Evolutionary conservation across 2,888 invertebrate species (phyloP), one percentile per base, ranked within the genome.

Genomic region (Aspidiotus destructor): DNA sequence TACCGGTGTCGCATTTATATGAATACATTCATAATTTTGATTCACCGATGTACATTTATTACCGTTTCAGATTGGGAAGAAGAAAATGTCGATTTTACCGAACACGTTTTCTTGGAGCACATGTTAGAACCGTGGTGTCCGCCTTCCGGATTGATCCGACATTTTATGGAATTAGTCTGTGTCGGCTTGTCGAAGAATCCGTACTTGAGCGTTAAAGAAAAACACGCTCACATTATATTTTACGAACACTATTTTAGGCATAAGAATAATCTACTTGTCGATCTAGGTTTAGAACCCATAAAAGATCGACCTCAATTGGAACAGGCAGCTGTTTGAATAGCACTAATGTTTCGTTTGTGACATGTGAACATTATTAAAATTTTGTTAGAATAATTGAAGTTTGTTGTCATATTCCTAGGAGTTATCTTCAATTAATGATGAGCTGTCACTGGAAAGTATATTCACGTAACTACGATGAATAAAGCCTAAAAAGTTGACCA

Each of bases 131-230:
- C 82, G 0, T 93, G 93, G 89, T 97, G 98, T 76, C 97, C 98
- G 0, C 82, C 80, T 60, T 85, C 82, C 73, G 98, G 97, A 0
- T 97, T 98, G 0, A 82, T 99, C 72, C 83, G 94, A 8, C 92
- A 97, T 78, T 99, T 95, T 77, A 98, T 99, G 98, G 96, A 99
- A 75, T 81, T 98, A 8, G 96, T 98, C 0, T 88, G 90, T 73
- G 85, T 88, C 0, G 98, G 97, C 7, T 81, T 99, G 0, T 93
- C 95, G 0, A 95, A 95, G 78, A 99, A 98, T 80, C 87, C 93
- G 0, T 92, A 90, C 78, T 82, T 97, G 74, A 89, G 89, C 0
- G 91, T 88, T 0, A 78, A 86, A 72, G 90, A 95, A 74, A 99
- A 99, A 77, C 83, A 82, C 72, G 90, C 88, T 11, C 93, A 95